Conservation (phyloP, 2,797 vertebrate genomes). For the Alfaro cultratus region DNA sequence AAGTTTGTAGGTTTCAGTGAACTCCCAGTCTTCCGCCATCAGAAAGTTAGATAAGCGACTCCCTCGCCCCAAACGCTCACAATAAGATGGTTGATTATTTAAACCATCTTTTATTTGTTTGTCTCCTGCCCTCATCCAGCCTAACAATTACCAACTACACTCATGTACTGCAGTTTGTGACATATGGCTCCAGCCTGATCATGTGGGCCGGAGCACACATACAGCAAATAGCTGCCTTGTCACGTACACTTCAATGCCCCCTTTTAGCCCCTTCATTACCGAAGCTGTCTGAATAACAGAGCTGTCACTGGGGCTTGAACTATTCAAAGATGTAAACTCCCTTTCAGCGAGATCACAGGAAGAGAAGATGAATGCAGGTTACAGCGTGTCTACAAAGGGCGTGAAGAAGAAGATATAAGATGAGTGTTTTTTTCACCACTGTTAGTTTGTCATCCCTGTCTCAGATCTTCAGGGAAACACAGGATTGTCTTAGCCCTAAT, state of each 20-base stretch:
- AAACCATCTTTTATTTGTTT: constrained; percentile 36
- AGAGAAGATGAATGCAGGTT: constrained; percentile 31
- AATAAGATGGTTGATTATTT: constrained; percentile 7
- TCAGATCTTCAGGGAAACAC: background rate
- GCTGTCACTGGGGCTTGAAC: constrained; percentile 57
- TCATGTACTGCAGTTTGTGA: constrained; percentile 28
- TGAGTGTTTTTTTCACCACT: constrained; percentile 28
- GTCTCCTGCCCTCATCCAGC: constrained; percentile 34
- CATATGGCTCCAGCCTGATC: constrained; percentile 18
- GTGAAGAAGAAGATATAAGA: constrained; percentile 14
- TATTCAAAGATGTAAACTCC: constrained; percentile 52
- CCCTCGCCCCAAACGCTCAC: background rate
- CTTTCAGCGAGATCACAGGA: constrained; percentile 37
- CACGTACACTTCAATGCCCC: constrained; percentile 27
- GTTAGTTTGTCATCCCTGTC: constrained; percentile 22
- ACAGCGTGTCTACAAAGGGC: background rate
- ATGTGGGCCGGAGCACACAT: constrained; percentile 8
- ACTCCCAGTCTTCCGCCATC: background rate
- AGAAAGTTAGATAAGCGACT: background rate
- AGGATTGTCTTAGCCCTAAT: background rate
- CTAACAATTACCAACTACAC: constrained; percentile 64
- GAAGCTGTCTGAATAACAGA: constrained; percentile 72
- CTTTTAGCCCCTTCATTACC: constrained; percentile 62
- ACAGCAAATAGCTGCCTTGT: constrained; percentile 28
- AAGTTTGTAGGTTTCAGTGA: background rate